Evolutionary conservation across 2,113 vertebrate species (phyloP), one percentile per base, ranked within the genome.

Genomic region (Arvicanthis niloticus): DNA sequence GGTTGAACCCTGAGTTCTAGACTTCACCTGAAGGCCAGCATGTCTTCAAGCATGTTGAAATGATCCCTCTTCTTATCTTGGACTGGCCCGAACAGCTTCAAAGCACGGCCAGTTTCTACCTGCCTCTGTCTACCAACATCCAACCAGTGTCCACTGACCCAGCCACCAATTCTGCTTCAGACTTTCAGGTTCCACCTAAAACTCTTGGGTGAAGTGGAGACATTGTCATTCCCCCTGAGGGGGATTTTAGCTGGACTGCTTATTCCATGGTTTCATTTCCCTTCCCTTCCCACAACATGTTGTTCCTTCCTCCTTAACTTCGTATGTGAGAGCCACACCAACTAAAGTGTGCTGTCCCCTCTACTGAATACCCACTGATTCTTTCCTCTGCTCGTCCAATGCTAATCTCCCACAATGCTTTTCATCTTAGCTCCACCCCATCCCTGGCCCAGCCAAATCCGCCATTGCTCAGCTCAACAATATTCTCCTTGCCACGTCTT

Each of bases 221-320:
- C 17, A 31, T 11, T 10, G 15, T 58, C 45, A 29, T 75, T 13
- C 40, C n/a, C 42, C 6, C 93, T 40, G 31, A 7, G 76, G 92
- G 81, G 85, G 88, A 86, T 93, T 90, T 91, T 48, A 95, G 81
- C 80, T 31, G 42, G 62, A 34, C 68, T 89, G 88, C 88, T 96
- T 91, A 87, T 93, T 70, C 76, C 58, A 91, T 37, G 58, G 96
- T 94, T 98, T 93, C 90, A 75, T 86, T 95, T 97, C 91, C 91
- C 92, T 96, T 96, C 48, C 22, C 48, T 93, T 82, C 68, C 81
- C 51, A 91, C 26, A 92, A 75, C 62, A 62, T 65, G 7, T 17
- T 24, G n/a, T 12, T 91, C 81, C 86, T 85, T 95, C 88, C 22
- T 82, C 78, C 87, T 93, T 90, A 19, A 78, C 67, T 91, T 95